Base-by-base conservation (phyloP, 2,113 vertebrate species). In the Desmodus rotundus region DNA sequence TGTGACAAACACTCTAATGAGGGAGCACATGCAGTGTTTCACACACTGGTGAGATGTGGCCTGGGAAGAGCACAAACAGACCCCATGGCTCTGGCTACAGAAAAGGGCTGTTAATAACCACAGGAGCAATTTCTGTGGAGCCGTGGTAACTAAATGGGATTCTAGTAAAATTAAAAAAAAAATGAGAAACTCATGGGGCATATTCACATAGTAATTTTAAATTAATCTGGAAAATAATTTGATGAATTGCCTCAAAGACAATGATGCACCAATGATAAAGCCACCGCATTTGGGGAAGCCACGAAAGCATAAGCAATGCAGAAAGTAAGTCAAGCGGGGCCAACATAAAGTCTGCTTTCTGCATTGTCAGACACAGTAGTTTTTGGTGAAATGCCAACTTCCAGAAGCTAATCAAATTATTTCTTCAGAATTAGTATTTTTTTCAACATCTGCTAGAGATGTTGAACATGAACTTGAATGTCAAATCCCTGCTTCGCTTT, bases 401-500 rank as follows among this genome's bases (percentile, higher is more conserved):
- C 31, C 94, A 87, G 17, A 92, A 93, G 96, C 82, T 4, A 96
- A 94, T 92, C 58, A 36, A 58, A 87, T 84, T 31, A 65, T 56
- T 97, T 93, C 33, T 85, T 96, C 72, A 13, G 13, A 9, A 17
- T 96, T 95, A 95, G 2, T 24, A 1, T 63, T 26, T 61, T 31
- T 63, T 5, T 28, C 33, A 67, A 70, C 97, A 67, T 95, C 31
- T 91, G 7, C 33, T 95, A 74, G 94, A 63, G 17, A 96, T 89
- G 96, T 22, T 74, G 67, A 97, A 96, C 83, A 95, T 98, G 94
- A 98, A 98, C 96, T 98, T 98, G 97, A 98, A 98, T 99, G 97
- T 97, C 96, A 98, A 96, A 97, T 98, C 96, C 93, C 93, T 98
- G 96, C 96, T 98, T 93, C 95, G 70, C 99, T 99, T 99, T 99